phyloP scores from a whole-genome alignment of 2,888 invertebrate genomes.

The Pheosia gnoma region DNA sequence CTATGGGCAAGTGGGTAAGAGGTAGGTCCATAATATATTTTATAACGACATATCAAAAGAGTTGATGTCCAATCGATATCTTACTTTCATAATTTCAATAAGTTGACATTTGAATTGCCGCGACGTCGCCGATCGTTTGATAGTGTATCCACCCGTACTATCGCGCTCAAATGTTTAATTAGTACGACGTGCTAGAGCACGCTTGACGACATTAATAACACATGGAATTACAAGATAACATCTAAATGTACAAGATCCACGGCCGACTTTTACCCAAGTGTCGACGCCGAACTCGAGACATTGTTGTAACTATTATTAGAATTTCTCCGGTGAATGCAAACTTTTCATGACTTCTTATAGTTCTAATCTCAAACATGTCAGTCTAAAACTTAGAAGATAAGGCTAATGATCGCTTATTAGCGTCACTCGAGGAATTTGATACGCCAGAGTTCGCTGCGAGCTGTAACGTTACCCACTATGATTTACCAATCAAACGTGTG shows the following conservation, averaged over 20 bases:
- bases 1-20: too few species aligned
- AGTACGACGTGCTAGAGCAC: not conserved
- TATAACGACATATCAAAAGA: not conserved
- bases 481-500: constrained; percentile 16
- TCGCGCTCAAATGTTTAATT: not conserved
- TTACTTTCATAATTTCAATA: not conserved
- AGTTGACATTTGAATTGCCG: not conserved
- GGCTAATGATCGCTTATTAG: constrained; percentile 6
- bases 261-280: not conserved
- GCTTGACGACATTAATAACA: not conserved
- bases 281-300: not conserved
- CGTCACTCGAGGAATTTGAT: constrained; percentile 13
- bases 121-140: not conserved
- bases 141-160: not conserved
- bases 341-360: not conserved
- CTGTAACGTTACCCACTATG: constrained; percentile 8
- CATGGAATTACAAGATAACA: not conserved
- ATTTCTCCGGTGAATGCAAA: not conserved
- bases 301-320: not conserved
- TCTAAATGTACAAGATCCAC: not conserved
- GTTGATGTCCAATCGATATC: not conserved
- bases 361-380: not conserved
- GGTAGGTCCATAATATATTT: not conserved
- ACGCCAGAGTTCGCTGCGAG: constrained; percentile 19
- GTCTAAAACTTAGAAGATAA: not conserved